Evolutionary conservation across 37 sponge, comb jelly and placozoan species (phyloP).

Genomic region (Diacarnus erythraeanus): DNA sequence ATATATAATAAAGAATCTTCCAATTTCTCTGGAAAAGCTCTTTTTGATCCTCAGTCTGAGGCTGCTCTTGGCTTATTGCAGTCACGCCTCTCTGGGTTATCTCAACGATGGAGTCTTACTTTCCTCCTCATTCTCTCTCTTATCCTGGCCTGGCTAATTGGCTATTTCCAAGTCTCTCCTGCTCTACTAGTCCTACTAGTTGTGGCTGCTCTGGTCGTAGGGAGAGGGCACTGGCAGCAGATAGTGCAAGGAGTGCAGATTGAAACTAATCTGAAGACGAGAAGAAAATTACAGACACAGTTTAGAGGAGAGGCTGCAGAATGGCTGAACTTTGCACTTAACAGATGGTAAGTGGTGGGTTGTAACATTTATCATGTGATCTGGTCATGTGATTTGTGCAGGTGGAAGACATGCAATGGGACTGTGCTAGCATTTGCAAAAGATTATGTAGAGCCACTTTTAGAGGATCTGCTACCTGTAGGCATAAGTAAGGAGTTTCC

Average conservation of each 20-base stretch:
- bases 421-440: slow-evolving; percentile 28
- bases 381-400: slow-evolving; percentile 4
- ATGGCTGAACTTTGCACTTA: slow-evolving; percentile 56
- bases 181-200: slow-evolving; percentile 25
- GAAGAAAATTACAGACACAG: slow-evolving; percentile 22
- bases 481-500: slow-evolving; percentile 38
- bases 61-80: neutral
- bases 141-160: slow-evolving; percentile 27
- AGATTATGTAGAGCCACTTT: slow-evolving; percentile 56
- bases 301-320: slow-evolving; percentile 34
- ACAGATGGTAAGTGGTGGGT: slow-evolving; percentile 45
- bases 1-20: neutral
- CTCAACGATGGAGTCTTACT: neutral
- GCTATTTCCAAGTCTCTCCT: slow-evolving; percentile 16
- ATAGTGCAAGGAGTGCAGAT: slow-evolving; percentile 6
- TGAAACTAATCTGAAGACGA: slow-evolving; percentile 21
- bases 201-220: slow-evolving; percentile 23
- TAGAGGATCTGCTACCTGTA: slow-evolving; percentile 25
- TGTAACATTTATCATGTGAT: neutral
- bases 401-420: slow-evolving; percentile 43
- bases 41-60: neutral
- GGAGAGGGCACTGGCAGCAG: slow-evolving; percentile 28
- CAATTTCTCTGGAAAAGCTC: neutral
- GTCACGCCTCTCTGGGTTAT: neutral
- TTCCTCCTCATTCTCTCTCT: slow-evolving; percentile 12